These are phyloP conservation scores for Andrena dorsata DNA, from an alignment of 2,888 invertebrate species.

Conservation along the genomic window DNA sequence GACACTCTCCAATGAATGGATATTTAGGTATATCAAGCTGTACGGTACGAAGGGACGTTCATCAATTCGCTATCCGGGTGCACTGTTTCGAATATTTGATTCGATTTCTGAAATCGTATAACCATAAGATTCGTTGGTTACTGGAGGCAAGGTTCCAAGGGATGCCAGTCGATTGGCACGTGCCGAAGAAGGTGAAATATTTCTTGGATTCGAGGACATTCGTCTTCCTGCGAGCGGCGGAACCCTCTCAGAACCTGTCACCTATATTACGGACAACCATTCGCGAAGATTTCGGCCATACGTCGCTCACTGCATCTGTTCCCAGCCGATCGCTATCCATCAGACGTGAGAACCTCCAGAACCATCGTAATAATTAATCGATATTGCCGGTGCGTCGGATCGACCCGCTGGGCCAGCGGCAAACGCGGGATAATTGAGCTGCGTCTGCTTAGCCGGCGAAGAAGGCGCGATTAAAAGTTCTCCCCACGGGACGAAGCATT, in stretches of 20 bases:
- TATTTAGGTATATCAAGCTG: background rate
- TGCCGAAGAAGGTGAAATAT: constrained; percentile 27
- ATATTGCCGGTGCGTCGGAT: background rate
- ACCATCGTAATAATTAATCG: background rate
- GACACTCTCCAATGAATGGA: no score
- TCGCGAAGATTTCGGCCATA: background rate
- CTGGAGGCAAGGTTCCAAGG: constrained; percentile 2
- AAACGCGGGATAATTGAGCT: constrained; percentile 51
- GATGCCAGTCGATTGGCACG: constrained; percentile 26
- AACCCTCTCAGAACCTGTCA: constrained; percentile 6
- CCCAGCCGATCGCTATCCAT: constrained; percentile 1
- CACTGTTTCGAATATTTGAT: background rate
- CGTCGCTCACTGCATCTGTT: constrained; percentile 28
- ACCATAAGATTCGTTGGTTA: constrained; percentile 4
- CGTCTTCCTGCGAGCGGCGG: constrained; percentile 5
- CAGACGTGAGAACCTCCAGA: background rate
- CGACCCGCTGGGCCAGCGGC: background rate
- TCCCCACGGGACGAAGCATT: constrained; percentile 44
- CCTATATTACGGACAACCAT: constrained; percentile 29
- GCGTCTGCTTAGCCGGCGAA: constrained; percentile 33
- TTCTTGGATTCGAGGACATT: constrained; percentile 19
- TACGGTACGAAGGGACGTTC: no score
- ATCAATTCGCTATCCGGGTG: no score
- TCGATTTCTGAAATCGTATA: background rate
- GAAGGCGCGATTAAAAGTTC: constrained; percentile 64